Base-by-base conservation (phyloP, 2,888 invertebrate genomes). In the Adelognathus sp. region DNA sequence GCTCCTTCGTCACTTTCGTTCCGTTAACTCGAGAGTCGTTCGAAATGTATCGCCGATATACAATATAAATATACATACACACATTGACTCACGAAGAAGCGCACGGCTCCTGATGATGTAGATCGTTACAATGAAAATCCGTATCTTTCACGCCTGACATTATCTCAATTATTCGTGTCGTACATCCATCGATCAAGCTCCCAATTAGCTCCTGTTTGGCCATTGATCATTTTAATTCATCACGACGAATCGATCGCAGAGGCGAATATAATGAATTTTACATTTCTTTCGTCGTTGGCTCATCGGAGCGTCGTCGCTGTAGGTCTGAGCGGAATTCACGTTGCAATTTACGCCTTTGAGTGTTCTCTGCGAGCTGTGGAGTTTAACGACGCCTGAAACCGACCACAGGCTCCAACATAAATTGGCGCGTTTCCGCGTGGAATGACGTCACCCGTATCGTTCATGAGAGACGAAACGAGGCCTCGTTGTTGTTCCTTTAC, bases 401-500 rank as follows among this genome's bases (percentile, higher is more conserved):
- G 80, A 67, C 66, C 60, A 82, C 70, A 74, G 67, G 36, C 54
- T 52, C n/a, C 72, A 56, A 67, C 67, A 81, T 81, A 84, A 90
- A 89, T 89, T 88, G 87, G 87, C 87, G 85, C 87, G 84, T 88
- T 89, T 89, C 88, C 89, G 88, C 87, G 86, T 86, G 84, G 83
- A 86, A 84, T 90, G 89, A 90, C 88, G 87, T 89, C 89, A 87
- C 81, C 67, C 54, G 64, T 79, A 74, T 82, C 82, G 81, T 82
- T 79, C 82, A 86, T 86, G 85, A 82, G 83, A 82, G 80, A 82
- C 82, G 77, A 81, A 84, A 86, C 82, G 84, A 87, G 87, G 81
- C 44, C 56, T 76, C 76, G 81, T 84, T 85, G 81, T 84, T 85
- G 83, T 77, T 83, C 81, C 84, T 85, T 86, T 84, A 83, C 75